Base-by-base conservation (phyloP, 2,888 invertebrate genomes). In the Clepsis dumicolana region DNA sequence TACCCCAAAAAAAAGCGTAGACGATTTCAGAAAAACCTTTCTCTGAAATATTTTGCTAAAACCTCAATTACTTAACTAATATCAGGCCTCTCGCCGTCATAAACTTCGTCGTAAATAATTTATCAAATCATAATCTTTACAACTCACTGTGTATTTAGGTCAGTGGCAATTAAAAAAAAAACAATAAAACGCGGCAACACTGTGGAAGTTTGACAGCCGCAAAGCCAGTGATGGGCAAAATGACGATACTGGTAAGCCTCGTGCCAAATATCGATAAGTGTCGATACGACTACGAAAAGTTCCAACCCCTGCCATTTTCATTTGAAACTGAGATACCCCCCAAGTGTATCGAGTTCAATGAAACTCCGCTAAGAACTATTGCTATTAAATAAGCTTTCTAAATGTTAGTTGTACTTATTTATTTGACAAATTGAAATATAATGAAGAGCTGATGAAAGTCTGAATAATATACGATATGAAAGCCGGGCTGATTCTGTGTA, bases 51-150 rank as follows among this genome's bases (percentile, higher is more conserved):
- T 29, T 29, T 7, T 29, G 7, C 7, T n/a, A 44, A 48, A 21
- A 48, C 21, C 21, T 21, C 21, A 48, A 21, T 21, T 48, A 48
- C 18, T 10, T 48, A 1, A 48, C 10, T 21, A 2, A n/a, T 12
- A 21, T 48, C 48, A 48, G 21, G 21, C n/a, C n/a, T n/a, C 48
- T 8, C 48, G 21, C 48, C 48, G 1, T 48, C 21, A 48, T 21
- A 48, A 48, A 48, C 48, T 21, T 48, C 12, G 48, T 21, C 48
- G 48, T 48, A 21, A 48, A 48, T 48, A 12, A 12, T 48, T 48
- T 48, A 48, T 48, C 48, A 48, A 48, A 48, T 48, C 48, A 48
- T 12, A 48, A 21, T 48, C 12, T 18, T 48, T 21, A 48, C 48
- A 21, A 18, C 8, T 48, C 48, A 21, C 4, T 48, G 21, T 21